These are phyloP conservation scores for Craseonycteris thonglongyai DNA, from an alignment of 2,113 vertebrate genomes.

Conservation along the genomic window DNA sequence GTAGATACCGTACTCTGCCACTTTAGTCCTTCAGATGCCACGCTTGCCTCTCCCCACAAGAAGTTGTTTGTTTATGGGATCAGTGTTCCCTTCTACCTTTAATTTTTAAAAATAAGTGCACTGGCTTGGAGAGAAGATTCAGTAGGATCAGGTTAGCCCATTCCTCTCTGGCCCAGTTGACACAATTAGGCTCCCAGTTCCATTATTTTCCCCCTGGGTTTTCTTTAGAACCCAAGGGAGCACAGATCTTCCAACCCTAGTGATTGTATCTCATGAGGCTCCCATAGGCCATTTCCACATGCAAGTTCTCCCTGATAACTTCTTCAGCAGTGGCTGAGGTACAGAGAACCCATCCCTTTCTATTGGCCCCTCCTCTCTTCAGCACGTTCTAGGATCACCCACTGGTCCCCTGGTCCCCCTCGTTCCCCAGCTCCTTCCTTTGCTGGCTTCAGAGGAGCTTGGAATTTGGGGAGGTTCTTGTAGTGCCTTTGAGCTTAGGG, in stretches of 20 bases:
- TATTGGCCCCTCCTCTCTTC: background rate
- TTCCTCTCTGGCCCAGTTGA: background rate
- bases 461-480: background rate
- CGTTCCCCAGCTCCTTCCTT: background rate
- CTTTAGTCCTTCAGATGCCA: background rate
- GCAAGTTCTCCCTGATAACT: background rate
- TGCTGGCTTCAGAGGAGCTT: background rate
- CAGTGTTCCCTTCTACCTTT: background rate
- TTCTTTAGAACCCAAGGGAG: background rate
- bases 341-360: background rate
- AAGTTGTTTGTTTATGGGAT: background rate
- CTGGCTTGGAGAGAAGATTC: background rate
- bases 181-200: background rate
- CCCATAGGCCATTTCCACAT: background rate
- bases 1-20: background rate
- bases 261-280: background rate
- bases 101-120: background rate
- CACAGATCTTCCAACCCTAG: background rate
- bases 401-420: background rate
- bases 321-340: background rate
- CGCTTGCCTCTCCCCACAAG: background rate
- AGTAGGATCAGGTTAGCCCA: background rate
- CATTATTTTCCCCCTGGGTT: background rate
- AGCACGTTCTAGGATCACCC: background rate
- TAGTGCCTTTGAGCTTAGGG: background rate